Conservation (phyloP, 2,888 invertebrate genomes). For the Odontothrips loti region DNA sequence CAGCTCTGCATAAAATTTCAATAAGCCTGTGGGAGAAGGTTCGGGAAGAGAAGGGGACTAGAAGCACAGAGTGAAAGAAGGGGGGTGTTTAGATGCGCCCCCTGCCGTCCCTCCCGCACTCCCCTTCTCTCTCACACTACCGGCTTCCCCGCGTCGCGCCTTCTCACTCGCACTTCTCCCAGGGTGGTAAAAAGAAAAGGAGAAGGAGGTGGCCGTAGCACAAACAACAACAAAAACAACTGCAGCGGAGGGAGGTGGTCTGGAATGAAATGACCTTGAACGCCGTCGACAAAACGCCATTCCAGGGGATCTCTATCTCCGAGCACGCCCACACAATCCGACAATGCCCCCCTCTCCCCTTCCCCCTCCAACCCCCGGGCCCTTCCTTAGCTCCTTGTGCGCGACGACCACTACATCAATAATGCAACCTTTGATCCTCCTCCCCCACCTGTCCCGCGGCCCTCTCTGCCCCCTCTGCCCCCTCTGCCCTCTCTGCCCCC, state of each 20-base stretch:
- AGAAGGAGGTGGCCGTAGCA: neutral
- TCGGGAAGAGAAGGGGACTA: neutral
- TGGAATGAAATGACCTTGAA: constrained; percentile 24
- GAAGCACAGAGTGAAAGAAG: too few relatives aligned
- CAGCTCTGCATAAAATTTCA: constrained; percentile 21
- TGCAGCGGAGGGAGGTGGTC: too few relatives aligned
- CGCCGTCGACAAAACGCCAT: neutral
- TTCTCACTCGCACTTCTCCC: neutral
- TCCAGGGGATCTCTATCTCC: neutral
- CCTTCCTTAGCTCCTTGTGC: neutral
- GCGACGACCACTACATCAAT: constrained; percentile 12
- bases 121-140: neutral
- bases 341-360: neutral
- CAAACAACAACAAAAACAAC: too few relatives aligned
- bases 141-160: neutral
- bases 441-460: neutral
- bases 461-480: neutral
- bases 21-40: constrained; percentile 13
- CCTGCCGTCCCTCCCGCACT: neutral
- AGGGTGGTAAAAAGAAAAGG: neutral
- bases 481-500: neutral
- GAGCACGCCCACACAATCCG: neutral
- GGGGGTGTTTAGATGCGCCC: too few relatives aligned
- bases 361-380: neutral
- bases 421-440: neutral